phyloP scores from a whole-genome alignment of 2,888 invertebrate species.

The Galerucella calmariensis region DNA sequence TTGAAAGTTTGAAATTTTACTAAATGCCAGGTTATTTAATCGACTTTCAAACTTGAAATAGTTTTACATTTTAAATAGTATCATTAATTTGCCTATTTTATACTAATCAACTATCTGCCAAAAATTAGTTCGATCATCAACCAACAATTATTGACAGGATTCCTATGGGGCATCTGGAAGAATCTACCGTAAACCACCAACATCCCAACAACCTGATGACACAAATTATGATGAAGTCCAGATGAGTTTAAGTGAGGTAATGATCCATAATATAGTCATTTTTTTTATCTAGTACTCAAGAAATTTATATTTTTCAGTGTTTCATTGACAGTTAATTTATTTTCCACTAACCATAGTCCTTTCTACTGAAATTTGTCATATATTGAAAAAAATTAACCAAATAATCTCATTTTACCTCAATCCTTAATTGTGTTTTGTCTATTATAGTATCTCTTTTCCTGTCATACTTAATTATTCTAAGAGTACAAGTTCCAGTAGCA shows the following conservation, averaged over 20 bases:
- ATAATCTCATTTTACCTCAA: too few relatives aligned
- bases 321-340: not conserved
- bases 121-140: slow-evolving; percentile 57
- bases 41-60: not conserved
- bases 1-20: too few relatives aligned
- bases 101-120: slow-evolving; percentile 51
- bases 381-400: too few relatives aligned
- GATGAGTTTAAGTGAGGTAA: slow-evolving; percentile 81
- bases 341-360: not conserved
- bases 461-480: too few relatives aligned
- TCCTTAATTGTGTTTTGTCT: too few relatives aligned
- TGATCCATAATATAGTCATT: slow-evolving; percentile 21
- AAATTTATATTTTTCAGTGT: not conserved
- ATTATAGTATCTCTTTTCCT: too few relatives aligned
- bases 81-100: slow-evolving; percentile 11
- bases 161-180: slow-evolving; percentile 32
- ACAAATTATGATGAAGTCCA: slow-evolving; percentile 81
- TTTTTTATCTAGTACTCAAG: not conserved
- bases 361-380: not conserved
- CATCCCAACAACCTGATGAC: slow-evolving; percentile 65
- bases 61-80: slow-evolving; percentile 1
- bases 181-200: slow-evolving; percentile 49
- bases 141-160: slow-evolving; percentile 57
- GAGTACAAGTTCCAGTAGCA: too few relatives aligned
- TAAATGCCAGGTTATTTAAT: too few relatives aligned